Base-by-base conservation (phyloP, 2,888 invertebrate genomes). In the Cyclophora albipunctata region DNA sequence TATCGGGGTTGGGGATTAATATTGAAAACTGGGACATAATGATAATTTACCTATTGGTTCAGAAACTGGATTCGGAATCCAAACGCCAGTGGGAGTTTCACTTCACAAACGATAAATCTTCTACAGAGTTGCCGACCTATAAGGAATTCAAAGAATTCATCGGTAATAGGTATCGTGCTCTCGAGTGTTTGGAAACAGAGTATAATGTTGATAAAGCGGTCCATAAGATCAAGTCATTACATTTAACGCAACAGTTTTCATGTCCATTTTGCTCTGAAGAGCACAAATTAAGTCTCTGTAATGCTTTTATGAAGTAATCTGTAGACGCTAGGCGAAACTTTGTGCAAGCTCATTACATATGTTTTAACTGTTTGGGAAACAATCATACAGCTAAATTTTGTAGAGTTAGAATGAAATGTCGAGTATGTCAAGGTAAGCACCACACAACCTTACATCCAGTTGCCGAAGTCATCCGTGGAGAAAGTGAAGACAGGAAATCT, bases 321-420 rank as follows among this genome's bases (percentile, higher is more conserved):
- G 45, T 46, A 7, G 50, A 59, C 20, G 42, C 20, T 3, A 50
- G 58, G 4, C 57, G 56, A 41, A 42, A 51, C n/a, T 62, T 66
- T 52, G 59, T 58, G 2, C 46, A 50, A 34, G 43, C 37, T n/a
- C 59, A 58, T 4, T 46, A 50, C 4, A 34, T 66, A 3, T 63
- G 66, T 48, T 68, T 60, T 45, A 59, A 60, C 48, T 68, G 64
- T 45, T 52, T 68, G 34, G 50, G 49, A 3, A 40, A 44, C 3
- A 60, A 58, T 49, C 66, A 68, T 40, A 20, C 20, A 20, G 62
- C 53, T 3, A 53, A 45, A 6, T 45, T 47, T n/a, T 65, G 63
- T 45, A 53, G 50, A 3, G 51, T 45, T 4, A 42, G 34, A 34
- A 20, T 33, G 34, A 40, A 1, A 41, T 41, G 41, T 7, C 41